Evolutionary conservation across 2,888 invertebrate species (phyloP), one percentile per base, ranked within the genome.

Genomic region (Drosophila setosimentum): DNA sequence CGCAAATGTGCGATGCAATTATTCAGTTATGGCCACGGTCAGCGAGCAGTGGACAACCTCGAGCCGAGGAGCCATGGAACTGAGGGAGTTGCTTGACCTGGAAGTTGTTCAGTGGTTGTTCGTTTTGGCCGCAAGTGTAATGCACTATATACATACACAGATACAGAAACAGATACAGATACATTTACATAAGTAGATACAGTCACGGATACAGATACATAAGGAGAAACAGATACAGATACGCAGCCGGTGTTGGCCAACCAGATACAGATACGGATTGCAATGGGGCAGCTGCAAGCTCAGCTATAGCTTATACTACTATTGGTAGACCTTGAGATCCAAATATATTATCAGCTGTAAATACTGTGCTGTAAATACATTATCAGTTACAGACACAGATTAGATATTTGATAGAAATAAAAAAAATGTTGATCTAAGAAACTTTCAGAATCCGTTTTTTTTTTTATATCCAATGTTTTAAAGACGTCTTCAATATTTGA

Each of bases 51-150:
- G 55, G 55, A 55, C 40, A 42, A 21, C 57, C n/a, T n/a, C 3
- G 29, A 30, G 10, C n/a, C 54, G 54, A 35, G 13, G 27, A 40
- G 81, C 65, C 59, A 24, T 37, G 51, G 30, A 65, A 40, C 55
- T 29, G 72, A 64, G 74, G 68, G 57, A 86, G 87, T 86, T 87
- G 86, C 73, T 85, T 85, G 85, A 86, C 86, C 80, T 86, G 86
- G 78, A 82, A 83, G 83, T 77, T 66, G 79, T 27, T 67, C 42
- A 16, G 67, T 57, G 10, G 49, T 51, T 16, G 50, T 40, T 21
- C 59, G 49, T 50, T 58, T 72, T 60, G 48, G 58, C 53, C 58
- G 64, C 73, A 61, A 74, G 79, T 78, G 74, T 77, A 78, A 78
- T 78, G 77, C 74, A 77, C 77, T 50, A n/a, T 3, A 58, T 49